Evolutionary conservation across 2,888 invertebrate genomes (phyloP), one percentile per base, ranked within the genome.

Genomic region (Portevinia maculata): DNA sequence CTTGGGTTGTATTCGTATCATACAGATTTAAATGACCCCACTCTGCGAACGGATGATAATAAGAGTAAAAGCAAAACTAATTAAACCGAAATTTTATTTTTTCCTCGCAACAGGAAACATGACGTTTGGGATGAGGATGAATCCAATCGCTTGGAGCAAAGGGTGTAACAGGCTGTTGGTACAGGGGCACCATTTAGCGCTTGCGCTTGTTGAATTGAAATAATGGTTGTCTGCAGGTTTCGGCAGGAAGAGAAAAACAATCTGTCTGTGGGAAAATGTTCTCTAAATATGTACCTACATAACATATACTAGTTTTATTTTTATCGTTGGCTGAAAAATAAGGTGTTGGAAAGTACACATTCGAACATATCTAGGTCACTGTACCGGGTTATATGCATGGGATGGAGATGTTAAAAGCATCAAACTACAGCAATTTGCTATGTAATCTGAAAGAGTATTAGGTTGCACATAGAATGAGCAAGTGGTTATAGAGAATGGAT

Each of bases 201-300:
- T 71, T 79, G 78, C 78, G 78, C 78, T 37, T 60, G 34, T 46
- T 57, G 55, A 55, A 67, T 46, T n/a, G n/a, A n/a, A n/a, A n/a
- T n/a, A n/a, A 24, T 55, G 15, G 62, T 32, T 8, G 37, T 41
- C 44, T 44, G 57, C 17, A 78, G 41, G 48, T 15, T 55, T 71
- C 71, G 34, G 44, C 53, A 59, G 57, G 52, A 64, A 50, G 39
- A 41, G 37, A 41, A 69, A 9, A 32, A 73, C 50, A 57, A 37
- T 52, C 44, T 55, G 44, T 57, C 39, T 28, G 1, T 15, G n/a
- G 50, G 13, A n/a, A 15, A n/a, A 28, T 15, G 13, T 24, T 30
- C 28, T 17, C 39, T 21, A 37, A n/a, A 48, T 37, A 17, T 15
- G 15, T 34, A 24, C 24, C n/a, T n/a, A n/a, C n/a, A n/a, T n/a